Evolutionary conservation across 2,888 invertebrate species (phyloP).

Genomic region (Microplitis manilae): DNA sequence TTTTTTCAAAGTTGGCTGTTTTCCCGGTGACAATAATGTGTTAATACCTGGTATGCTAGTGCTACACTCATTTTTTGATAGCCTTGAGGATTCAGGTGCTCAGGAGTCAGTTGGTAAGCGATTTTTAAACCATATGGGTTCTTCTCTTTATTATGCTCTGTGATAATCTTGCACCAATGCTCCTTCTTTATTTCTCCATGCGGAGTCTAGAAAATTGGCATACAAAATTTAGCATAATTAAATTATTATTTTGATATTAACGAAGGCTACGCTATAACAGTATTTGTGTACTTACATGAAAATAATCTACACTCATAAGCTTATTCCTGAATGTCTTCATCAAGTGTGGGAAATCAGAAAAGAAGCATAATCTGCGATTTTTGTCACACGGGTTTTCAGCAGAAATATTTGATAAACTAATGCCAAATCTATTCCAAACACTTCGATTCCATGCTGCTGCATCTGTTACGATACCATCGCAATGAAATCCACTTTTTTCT

Average conservation of each 20-base stretch:
- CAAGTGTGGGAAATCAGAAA: constrained; percentile 8
- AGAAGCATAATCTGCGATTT: not conserved
- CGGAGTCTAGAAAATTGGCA: not conserved
- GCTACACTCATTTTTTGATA: constrained; percentile 5
- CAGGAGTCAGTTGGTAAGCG: not conserved
- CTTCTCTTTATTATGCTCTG: not conserved
- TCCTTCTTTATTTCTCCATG: not conserved
- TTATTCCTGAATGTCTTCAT: not conserved
- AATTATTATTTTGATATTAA: too few relatives aligned
- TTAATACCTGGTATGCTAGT: not conserved
- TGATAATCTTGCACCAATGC: not conserved
- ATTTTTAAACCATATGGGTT: not conserved
- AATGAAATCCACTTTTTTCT: not conserved
- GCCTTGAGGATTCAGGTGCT: constrained; percentile 7
- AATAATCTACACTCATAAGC: too few relatives aligned
- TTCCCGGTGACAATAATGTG: too few relatives aligned
- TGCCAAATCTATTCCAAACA: not conserved
- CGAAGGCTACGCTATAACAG: too few relatives aligned
- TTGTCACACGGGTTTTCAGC: not conserved
- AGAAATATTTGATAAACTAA: not conserved
- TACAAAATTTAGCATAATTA: too few relatives aligned
- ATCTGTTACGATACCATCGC: not conserved
- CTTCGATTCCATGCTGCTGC: not conserved
- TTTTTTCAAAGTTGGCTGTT: too few relatives aligned
- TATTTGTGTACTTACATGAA: too few relatives aligned